Conservation (phyloP, 1,140 invertebrate genomes). For the Scaptomyza pallida region DNA sequence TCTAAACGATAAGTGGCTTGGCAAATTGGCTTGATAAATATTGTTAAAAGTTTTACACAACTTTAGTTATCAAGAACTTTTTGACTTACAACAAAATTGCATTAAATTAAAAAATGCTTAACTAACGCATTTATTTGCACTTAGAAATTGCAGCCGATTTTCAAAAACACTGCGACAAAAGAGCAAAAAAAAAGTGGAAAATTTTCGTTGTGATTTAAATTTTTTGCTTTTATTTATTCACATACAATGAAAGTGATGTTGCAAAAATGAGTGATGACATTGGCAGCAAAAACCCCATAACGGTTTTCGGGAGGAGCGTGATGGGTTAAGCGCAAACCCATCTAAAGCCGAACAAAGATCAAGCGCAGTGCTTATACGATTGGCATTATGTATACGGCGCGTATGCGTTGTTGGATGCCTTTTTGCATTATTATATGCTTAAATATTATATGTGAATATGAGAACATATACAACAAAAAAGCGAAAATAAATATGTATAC, state of each 20-base stretch:
- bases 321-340: background rate
- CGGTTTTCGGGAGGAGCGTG: background rate
- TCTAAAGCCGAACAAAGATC: conserved; percentile 16
- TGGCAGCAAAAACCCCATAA: conserved; percentile 38
- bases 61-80: background rate
- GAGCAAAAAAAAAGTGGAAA: background rate
- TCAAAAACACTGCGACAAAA: conserved; percentile 40
- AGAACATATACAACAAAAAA: conserved; percentile 44
- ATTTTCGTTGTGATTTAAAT: conserved; percentile 27
- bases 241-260: conserved; percentile 57
- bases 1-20: no score
- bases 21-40: no score
- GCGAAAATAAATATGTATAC: background rate
- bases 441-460: conserved; percentile 40
- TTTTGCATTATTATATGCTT: conserved; percentile 51
- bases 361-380: conserved; percentile 25
- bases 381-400: conserved; percentile 44
- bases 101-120: background rate
- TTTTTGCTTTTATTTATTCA: conserved; percentile 72
- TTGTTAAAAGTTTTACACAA: no score
- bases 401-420: conserved; percentile 10
- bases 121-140: no score
- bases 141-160: conserved; percentile 5
- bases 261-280: conserved; percentile 73
- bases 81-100: background rate